Evolutionary conservation across 2,113 vertebrate species (phyloP), one percentile per base, ranked within the genome.

Genomic region (Brachyhypopomus gauderio): DNA sequence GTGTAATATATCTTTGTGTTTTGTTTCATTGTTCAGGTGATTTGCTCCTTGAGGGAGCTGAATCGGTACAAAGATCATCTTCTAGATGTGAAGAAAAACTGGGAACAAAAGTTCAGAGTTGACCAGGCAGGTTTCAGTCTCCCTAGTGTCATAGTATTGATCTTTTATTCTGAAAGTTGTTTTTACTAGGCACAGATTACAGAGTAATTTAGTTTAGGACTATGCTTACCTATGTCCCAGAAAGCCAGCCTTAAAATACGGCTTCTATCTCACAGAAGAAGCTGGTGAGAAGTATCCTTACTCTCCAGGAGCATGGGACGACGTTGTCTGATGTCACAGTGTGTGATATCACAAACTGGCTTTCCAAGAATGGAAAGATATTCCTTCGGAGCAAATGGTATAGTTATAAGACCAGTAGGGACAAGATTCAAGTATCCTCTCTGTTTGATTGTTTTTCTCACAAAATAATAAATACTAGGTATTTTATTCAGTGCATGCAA

Each of bases 11-110:
- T 19, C 2, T 7, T 20, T 22, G 5, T 64, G 6, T 76, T 73
- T 52, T 27, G 3, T 12, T 9, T 59, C 34, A 66, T 59, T 22
- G 9, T 64, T 34, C 72, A 84, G 82, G 77, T 84, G 8, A 62
- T 84, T 27, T 79, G 82, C 56, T 52, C 77, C 14, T 22, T 79
- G 2, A 75, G 19, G 17, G 72, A 67, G 22, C 45, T 79, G 22
- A 84, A 84, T 56, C 56, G 7, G 11, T 80, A 79, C 38, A 84
- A 30, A 45, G 52, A 79, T 48, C 63, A 84, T 30, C 36, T 84
- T n/a, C 48, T 66, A n/a, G 77, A 84, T 16, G 77, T 84, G 5
- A 48, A 75, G 56, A 30, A 27, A 17, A 77, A 63, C 55, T 84
- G 77, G 77, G 9, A 34, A 34, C 34, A 55, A 52, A 60, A n/a